phyloP scores from a whole-genome alignment of 2,113 vertebrate genomes.

The Pelusios castaneus region DNA sequence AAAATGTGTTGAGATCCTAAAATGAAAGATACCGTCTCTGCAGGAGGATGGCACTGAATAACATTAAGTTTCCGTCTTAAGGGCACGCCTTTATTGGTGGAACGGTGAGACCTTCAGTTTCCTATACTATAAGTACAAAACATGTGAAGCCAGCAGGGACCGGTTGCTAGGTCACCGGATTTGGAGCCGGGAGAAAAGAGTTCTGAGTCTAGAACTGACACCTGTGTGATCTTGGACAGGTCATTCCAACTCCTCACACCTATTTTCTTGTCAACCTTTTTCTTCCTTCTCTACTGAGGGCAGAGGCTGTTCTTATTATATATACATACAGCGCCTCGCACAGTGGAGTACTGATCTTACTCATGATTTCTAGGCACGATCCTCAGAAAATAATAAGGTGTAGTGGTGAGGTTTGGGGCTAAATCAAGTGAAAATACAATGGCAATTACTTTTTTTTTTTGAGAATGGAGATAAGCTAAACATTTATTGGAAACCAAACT shows the following conservation, averaged over 20 bases:
- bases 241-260: not conserved
- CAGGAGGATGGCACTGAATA: not conserved
- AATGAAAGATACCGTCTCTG: not conserved
- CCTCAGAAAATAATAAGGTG: not conserved
- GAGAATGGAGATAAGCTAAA: not conserved
- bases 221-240: not conserved
- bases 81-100: not conserved
- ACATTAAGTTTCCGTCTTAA: not conserved
- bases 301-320: not conserved
- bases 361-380: not conserved
- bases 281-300: not conserved
- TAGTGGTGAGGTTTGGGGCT: not conserved
- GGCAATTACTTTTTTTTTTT: not conserved
- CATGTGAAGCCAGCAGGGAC: not conserved
- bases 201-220: not conserved
- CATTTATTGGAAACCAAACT: not conserved
- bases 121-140: too few relatives aligned
- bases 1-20: not conserved
- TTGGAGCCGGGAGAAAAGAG: not conserved
- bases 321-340: not conserved
- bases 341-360: too few relatives aligned
- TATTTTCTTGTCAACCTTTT: not conserved
- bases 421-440: not conserved
- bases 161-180: not conserved
- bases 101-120: not conserved